Evolutionary conservation across 2,113 vertebrate species (phyloP).

Genomic region (Cinclus cinclus): DNA sequence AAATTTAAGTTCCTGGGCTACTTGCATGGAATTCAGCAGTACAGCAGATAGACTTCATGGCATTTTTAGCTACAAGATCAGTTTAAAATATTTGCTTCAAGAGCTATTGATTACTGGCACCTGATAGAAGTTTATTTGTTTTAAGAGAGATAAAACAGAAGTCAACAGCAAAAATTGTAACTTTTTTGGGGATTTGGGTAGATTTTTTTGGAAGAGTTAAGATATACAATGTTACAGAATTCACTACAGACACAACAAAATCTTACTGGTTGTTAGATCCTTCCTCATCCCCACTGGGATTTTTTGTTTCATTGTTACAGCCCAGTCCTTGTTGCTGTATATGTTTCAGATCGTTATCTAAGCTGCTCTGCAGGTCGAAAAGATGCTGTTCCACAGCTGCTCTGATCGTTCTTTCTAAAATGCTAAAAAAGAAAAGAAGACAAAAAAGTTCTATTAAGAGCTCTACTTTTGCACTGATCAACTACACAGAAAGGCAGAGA

Average conservation of each 20-base stretch:
- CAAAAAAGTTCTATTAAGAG: not conserved
- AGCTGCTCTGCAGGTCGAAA: conserved; percentile 88
- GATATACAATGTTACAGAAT: not conserved
- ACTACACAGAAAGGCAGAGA: not conserved
- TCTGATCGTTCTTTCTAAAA: conserved; percentile 89
- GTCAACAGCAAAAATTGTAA: not conserved
- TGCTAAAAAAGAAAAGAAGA: conserved; percentile 65
- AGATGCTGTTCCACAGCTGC: conserved; percentile 92
- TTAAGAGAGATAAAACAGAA: not conserved
- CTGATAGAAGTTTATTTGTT: not conserved
- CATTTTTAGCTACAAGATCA: not conserved
- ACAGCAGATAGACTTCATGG: not conserved
- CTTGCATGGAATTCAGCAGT: not conserved
- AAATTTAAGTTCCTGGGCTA: not conserved
- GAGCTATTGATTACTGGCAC: not conserved
- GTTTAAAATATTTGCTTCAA: not conserved
- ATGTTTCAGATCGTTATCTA: conserved; percentile 82
- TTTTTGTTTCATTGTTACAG: conserved; percentile 71
- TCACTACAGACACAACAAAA: not conserved
- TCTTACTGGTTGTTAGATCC: conserved; percentile 80
- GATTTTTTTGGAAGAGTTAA: not conserved
- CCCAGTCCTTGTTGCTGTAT: conserved; percentile 71
- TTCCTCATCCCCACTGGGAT: conserved; percentile 69
- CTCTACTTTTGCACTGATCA: not conserved
- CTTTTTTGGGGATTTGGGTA: not conserved